Base-by-base conservation (phyloP, 2,888 invertebrate genomes). In the Caenorhabditis becei region DNA sequence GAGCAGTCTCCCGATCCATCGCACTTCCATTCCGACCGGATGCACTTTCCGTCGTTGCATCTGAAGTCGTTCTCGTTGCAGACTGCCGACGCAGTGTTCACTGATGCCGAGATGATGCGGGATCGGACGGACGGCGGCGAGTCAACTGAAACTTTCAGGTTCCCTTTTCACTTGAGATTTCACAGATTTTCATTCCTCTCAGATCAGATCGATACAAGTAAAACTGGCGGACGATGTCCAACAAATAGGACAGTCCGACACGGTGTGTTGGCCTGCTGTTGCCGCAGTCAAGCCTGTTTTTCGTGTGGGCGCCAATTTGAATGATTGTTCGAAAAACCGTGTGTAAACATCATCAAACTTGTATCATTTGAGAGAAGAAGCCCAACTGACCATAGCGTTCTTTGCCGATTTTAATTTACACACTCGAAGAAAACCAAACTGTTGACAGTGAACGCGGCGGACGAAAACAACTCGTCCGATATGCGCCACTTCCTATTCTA, bases 11-110 rank as follows among this genome's bases (percentile, higher is more conserved):
- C 90, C 11, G 88, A 88, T 14, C 90, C 89, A 58, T 90, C 90
- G 81, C 90, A 90, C 80, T 86, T 79, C 90, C 90, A 90, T 69
- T 89, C 89, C 37, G 80, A 51, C 0, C 97, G 96, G 87, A 99
- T 96, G 92, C 98, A 99, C 91, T 97, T 96, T 0, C 97, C 97
- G 74, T 91, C 89, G 63, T 83, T 82, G 77, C 91, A 92, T 14
- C 90, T 80, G 82, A 92, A 92, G 83, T 92, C 90, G 58, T 83
- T 87, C 59, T 90, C 90, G 20, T 88, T 86, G 72, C 91, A 91
- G 1, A 84, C 86, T 7, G 84, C 79, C 23, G 83, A 80, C 8
- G 80, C 84, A 1, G 84, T 71, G 47, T 82, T 80, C 23, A 77
- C 77, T 1, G 80, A 78, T 8, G 81, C 84, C 7, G 84, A 84